Percentiles rank a stretch among this genome's conserved stretches.
phyloP scores from a whole-genome alignment of 1,140 invertebrate genomes.

The Lordiphosa clarofinis region DNA sequence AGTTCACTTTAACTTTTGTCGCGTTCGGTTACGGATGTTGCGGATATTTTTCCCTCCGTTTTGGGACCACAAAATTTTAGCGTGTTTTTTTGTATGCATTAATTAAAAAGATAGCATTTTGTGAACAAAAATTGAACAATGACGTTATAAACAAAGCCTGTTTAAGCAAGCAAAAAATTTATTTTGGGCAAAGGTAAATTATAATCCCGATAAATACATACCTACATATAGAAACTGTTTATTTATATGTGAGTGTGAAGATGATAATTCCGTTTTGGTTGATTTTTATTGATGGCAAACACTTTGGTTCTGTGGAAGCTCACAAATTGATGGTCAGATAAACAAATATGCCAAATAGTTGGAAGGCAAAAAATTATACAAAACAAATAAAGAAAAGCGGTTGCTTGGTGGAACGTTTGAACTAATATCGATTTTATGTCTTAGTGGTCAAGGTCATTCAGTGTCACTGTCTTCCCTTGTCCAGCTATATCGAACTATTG shows the following conservation, averaged over 20 bases:
- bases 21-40: conserved; percentile 32
- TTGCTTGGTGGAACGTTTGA: no score
- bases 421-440: no score
- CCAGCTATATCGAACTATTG: no score
- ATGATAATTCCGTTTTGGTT: conserved; percentile 2
- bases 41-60: conserved; percentile 1
- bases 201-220: conserved; percentile 9
- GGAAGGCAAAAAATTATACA: background rate
- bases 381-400: background rate
- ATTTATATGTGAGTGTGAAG: conserved; percentile 20
- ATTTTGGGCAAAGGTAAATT: conserved; percentile 26
- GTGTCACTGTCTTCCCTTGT: no score
- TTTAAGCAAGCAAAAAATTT: conserved; percentile 31
- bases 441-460: no score
- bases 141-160: conserved; percentile 42
- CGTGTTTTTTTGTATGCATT: conserved; percentile 24
- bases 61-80: background rate
- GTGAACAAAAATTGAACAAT: conserved; percentile 29
- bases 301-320: conserved; percentile 33
- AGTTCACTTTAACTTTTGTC: background rate
- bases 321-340: conserved; percentile 45
- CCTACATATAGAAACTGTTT: conserved; percentile 16
- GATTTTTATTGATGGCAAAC: conserved; percentile 50
- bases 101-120: conserved; percentile 24
- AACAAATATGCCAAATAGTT: conserved; percentile 39